These are phyloP conservation scores for Lophotriccus pileatus DNA, from an alignment of 2,797 vertebrate species.

Conservation along the genomic window DNA sequence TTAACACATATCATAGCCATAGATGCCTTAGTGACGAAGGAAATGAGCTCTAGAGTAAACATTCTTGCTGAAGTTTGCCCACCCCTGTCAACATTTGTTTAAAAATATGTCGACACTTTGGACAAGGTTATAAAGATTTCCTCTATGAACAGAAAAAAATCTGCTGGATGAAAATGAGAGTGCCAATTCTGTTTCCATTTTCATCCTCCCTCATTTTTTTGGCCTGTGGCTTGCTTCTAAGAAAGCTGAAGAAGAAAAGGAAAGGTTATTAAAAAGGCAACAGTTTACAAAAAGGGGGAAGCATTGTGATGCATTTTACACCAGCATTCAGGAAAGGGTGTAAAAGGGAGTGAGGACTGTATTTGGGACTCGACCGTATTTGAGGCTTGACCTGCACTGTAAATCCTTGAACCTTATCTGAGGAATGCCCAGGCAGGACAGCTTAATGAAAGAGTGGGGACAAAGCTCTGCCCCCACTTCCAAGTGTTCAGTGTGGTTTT, in stretches of 20 bases:
- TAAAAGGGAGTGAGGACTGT: background rate
- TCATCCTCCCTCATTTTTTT: background rate
- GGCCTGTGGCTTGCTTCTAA: background rate
- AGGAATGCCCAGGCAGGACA: background rate
- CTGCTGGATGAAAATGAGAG: background rate
- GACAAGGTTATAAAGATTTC: constrained; percentile 53
- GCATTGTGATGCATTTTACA: background rate
- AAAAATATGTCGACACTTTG: constrained; percentile 34
- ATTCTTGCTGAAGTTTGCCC: constrained; percentile 13
- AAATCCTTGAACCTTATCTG: background rate
- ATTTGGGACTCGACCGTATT: background rate
- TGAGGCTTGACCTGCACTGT: background rate
- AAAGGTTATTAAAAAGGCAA: constrained; percentile 5
- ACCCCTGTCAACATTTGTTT: constrained; percentile 51
- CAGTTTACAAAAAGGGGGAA: background rate
- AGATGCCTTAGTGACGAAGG: background rate
- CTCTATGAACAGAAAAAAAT: constrained; percentile 5
- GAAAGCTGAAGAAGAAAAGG: background rate
- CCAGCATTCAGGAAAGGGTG: background rate
- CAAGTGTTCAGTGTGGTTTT: background rate
- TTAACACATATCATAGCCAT: constrained; percentile 1
- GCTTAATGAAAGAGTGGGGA: background rate
- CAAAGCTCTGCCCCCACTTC: background rate
- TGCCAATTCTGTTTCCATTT: constrained; percentile 22
- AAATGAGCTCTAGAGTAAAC: constrained; percentile 24